Conservation (phyloP, 2,888 invertebrate genomes). For the Flexamia atlantica region DNA sequence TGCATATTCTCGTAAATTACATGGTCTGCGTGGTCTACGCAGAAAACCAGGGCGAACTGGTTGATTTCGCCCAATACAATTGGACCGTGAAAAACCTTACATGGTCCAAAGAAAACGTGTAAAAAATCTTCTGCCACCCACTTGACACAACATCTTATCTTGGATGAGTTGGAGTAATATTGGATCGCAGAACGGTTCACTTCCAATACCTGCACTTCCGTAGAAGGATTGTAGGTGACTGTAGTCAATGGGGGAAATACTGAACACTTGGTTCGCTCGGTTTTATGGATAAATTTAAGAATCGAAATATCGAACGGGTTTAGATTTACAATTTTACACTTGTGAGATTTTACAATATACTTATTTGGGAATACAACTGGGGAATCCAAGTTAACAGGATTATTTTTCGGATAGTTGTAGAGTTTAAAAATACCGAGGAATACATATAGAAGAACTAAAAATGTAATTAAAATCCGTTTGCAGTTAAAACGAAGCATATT, state of each 20-base stretch:
- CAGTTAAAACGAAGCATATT: neutral
- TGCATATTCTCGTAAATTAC: slow-evolving; percentile 75
- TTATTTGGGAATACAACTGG: neutral
- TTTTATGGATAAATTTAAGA: slow-evolving; percentile 76
- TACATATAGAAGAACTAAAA: neutral
- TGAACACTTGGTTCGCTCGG: slow-evolving; percentile 74
- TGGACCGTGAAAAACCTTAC: neutral
- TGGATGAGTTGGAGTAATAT: slow-evolving; percentile 62
- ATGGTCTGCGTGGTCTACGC: neutral
- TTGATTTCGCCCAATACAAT: neutral
- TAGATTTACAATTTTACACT: slow-evolving; percentile 80
- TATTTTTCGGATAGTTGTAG: neutral
- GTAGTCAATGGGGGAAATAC: slow-evolving; percentile 62
- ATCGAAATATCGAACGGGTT: slow-evolving; percentile 77
- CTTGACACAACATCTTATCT: slow-evolving; percentile 72
- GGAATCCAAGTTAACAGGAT: neutral
- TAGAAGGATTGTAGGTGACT: slow-evolving; percentile 49
- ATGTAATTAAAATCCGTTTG: neutral
- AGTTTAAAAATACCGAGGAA: neutral
- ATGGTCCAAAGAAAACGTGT: neutral
- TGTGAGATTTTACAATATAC: slow-evolving; percentile 78
- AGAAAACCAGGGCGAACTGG: slow-evolving; percentile 11
- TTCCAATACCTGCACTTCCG: slow-evolving; percentile 56
- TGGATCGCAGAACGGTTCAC: slow-evolving; percentile 24
- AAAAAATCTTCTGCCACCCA: slow-evolving; percentile 68